A percentile compares a stretch with the other conserved stretches of the same genome.
These are phyloP conservation scores for Sylvilagus floridanus DNA, from an alignment of 2,797 vertebrate species.

Conservation along the genomic window DNA sequence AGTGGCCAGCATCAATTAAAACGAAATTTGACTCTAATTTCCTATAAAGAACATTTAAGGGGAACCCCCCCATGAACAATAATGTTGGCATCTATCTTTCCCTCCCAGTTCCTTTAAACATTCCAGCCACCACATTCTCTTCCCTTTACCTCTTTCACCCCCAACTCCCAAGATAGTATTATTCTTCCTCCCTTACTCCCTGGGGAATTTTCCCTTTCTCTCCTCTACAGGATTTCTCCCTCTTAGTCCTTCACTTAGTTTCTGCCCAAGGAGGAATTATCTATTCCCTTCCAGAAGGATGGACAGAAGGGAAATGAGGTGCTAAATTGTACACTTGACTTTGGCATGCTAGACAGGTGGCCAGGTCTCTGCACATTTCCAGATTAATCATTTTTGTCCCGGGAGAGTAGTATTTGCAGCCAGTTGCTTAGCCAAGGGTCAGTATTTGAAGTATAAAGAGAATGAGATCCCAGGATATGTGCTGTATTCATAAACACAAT, in stretches of 20 bases:
- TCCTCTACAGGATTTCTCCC: neutral
- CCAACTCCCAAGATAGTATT: neutral
- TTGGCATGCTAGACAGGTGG: neutral
- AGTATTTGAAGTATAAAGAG: constrained; percentile 15
- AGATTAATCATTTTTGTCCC: constrained; percentile 19
- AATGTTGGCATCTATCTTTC: neutral
- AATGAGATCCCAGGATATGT: neutral
- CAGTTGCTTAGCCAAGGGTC: constrained; percentile 10
- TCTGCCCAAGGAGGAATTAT: constrained; percentile 20
- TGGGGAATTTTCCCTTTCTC: neutral
- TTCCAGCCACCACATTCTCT: neutral
- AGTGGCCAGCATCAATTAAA: neutral
- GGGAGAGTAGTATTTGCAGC: neutral
- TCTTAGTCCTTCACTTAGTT: neutral
- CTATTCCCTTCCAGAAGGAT: neutral
- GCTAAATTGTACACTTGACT: constrained; percentile 6
- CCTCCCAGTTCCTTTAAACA: neutral
- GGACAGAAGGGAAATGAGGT: neutral
- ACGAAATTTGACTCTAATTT: constrained; percentile 11
- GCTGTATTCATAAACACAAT: constrained; percentile 32
- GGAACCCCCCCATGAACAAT: neutral
- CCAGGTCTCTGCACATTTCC: neutral
- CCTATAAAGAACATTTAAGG: neutral
- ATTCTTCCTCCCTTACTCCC: neutral
- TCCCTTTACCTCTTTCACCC: neutral